phyloP scores from a whole-genome alignment of 2,113 vertebrate species.

The Salvelinus namaycush region DNA sequence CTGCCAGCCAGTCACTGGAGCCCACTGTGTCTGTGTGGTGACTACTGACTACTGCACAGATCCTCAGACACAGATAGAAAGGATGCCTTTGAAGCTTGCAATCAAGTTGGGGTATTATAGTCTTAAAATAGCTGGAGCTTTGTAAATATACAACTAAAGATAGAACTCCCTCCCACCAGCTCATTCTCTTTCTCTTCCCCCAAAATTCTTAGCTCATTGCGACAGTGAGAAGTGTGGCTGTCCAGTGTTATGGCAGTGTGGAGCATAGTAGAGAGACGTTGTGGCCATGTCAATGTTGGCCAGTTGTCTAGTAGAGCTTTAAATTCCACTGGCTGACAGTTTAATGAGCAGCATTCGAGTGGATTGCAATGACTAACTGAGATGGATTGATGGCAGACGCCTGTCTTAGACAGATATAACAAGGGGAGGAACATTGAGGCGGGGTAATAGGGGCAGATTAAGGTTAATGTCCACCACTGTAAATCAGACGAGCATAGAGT shows the following conservation, averaged over 20 bases:
- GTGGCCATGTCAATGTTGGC: conserved; percentile 1
- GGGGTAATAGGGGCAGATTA: too few relatives aligned
- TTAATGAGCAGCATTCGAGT: conserved; percentile 45
- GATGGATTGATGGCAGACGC: conserved; percentile 36
- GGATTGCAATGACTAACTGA: conserved; percentile 44
- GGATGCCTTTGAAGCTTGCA: not conserved
- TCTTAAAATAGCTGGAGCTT: conserved; percentile 8
- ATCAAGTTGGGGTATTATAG: conserved; percentile 19
- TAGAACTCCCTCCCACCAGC: not conserved
- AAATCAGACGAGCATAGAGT: conserved; percentile 30
- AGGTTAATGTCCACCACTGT: conserved; percentile 6
- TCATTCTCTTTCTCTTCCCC: not conserved
- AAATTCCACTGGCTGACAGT: conserved; percentile 33
- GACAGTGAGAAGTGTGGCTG: conserved; percentile 8
- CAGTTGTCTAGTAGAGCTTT: conserved; percentile 43
- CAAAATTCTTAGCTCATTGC: not conserved
- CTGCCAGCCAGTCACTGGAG: too few relatives aligned
- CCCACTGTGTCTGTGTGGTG: too few relatives aligned
- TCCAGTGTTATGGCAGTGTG: conserved; percentile 6
- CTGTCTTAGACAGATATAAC: not conserved
- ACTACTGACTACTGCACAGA: not conserved
- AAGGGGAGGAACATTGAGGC: too few relatives aligned
- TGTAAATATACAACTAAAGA: conserved; percentile 18
- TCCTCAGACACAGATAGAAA: conserved; percentile 2
- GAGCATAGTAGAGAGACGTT: too few relatives aligned